Evolutionary conservation across 1,140 invertebrate species (phyloP), one percentile per base, ranked within the genome.

Genomic region (Amyelois transitella): DNA sequence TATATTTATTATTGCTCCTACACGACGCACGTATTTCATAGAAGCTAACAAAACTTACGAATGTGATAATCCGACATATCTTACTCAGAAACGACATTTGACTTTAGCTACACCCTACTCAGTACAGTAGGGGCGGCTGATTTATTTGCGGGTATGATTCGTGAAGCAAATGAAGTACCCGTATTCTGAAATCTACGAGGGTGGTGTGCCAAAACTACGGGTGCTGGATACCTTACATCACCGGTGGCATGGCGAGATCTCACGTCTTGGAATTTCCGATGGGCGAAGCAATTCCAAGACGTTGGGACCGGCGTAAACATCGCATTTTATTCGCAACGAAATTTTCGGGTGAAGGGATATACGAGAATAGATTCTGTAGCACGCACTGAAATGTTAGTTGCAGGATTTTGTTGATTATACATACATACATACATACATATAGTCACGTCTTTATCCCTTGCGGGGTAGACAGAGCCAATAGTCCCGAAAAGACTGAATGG

Each of bases 121-220:
- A 20, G 19, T 51, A 58, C 59, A 58, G 43, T 64, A 57, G 67
- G 67, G 73, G 72, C 57, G 58, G 60, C 70, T 86, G 82, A 87
- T 87, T 83, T 87, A 86, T 87, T 81, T 87, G 84, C 72, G 84
- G 77, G 73, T 73, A 81, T 75, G 79, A 83, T 72, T 77, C 81
- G 79, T 84, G 81, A 84, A 87, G 81, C 81, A 80, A 84, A 82
- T 77, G 79, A 82, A 82, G 76, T 81, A 72, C 81, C 74, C 61
- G 62, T 59, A 62, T 62, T 69, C 62, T 54, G 66, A 81, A 81
- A 86, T 82, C 74, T 84, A 86, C 75, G 83, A 69, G 64, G 47
- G 53, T 56, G 69, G 66, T 67, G 58, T 57, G 55, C 58, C 58
- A 66, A 74, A 75, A 77, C 69, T 75, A 77, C 63, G 58, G 62